phyloP scores from a whole-genome alignment of 2,888 invertebrate species.

The Pseudococcus viburni region DNA sequence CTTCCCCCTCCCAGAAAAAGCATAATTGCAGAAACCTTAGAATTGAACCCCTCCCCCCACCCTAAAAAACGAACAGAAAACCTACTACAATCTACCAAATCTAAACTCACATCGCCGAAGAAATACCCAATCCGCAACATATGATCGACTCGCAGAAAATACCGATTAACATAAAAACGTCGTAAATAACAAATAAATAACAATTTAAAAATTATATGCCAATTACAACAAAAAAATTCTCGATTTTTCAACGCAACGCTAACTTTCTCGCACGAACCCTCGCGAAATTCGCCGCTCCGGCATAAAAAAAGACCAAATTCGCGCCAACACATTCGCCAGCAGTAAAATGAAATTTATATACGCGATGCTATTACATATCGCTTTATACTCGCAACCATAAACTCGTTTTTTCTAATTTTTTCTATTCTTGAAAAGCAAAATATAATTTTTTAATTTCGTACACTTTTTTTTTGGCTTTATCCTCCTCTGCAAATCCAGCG shows the following conservation, averaged over 20 bases:
- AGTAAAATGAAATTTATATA: constrained; percentile 56
- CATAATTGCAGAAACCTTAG: too few species aligned
- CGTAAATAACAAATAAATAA: constrained; percentile 30
- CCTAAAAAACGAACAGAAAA: too few species aligned
- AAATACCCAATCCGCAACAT: background rate
- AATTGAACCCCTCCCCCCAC: too few species aligned
- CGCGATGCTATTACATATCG: constrained; percentile 41
- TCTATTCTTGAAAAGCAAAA: constrained; percentile 38
- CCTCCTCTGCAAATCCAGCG: background rate
- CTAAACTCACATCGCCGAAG: background rate
- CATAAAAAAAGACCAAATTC: constrained; percentile 26
- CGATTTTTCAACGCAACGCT: constrained; percentile 45
- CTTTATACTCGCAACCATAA: constrained; percentile 3
- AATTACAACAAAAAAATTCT: constrained; percentile 39
- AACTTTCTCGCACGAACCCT: constrained; percentile 13
- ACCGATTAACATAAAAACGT: background rate
- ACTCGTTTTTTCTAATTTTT: constrained; percentile 42
- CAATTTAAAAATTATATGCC: constrained; percentile 47
- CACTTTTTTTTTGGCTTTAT: background rate
- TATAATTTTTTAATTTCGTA: constrained; percentile 52
- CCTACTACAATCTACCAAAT: background rate
- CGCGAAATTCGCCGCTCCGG: background rate
- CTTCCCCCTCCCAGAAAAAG: too few species aligned
- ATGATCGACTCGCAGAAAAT: constrained; percentile 1
- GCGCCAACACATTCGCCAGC: constrained; percentile 4